These are phyloP conservation scores for Corydoras sp. DNA, from an alignment of 2,113 vertebrate genomes.

Conservation along the genomic window DNA sequence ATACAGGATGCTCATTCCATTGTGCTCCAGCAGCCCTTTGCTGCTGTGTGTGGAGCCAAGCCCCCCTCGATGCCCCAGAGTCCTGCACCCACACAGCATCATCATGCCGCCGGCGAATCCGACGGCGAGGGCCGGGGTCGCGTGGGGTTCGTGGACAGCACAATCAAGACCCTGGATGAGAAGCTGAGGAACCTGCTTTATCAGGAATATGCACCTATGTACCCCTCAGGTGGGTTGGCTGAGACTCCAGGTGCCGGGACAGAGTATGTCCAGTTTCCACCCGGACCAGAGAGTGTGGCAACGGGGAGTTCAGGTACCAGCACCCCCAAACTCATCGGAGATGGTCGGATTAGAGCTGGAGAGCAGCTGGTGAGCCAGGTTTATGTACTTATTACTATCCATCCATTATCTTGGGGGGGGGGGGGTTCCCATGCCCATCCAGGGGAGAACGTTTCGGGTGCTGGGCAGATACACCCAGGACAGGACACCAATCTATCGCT, in stretches of 20 bases:
- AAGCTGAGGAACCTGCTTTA: conserved; percentile 92
- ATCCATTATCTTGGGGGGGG: too few species aligned
- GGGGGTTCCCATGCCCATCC: too few species aligned
- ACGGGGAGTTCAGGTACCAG: conserved; percentile 54
- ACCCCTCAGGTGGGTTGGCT: conserved; percentile 74
- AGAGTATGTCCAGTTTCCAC: conserved; percentile 71
- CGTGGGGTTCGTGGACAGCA: conserved; percentile 87
- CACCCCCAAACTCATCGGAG: conserved; percentile 44
- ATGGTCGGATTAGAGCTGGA: conserved; percentile 58
- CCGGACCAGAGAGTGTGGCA: conserved; percentile 64
- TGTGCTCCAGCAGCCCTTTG: conserved; percentile 69
- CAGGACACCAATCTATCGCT: too few species aligned
- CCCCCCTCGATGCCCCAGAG: conserved; percentile 73
- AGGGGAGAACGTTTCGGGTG: too few species aligned
- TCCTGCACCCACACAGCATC: conserved; percentile 59
- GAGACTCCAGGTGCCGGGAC: conserved; percentile 70
- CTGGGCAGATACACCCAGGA: too few species aligned
- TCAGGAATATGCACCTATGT: conserved; percentile 87
- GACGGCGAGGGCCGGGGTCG: conserved; percentile 83
- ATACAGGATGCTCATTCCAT: conserved; percentile 44
- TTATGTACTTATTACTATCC: neutral
- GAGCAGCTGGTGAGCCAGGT: conserved; percentile 63
- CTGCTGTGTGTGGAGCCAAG: conserved; percentile 56
- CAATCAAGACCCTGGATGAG: conserved; percentile 93
- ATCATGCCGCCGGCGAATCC: conserved; percentile 66